Percentiles rank a stretch among this genome's conserved stretches.
phyloP scores from a whole-genome alignment of 2,113 vertebrate species.

The Phodopus roborovskii region DNA sequence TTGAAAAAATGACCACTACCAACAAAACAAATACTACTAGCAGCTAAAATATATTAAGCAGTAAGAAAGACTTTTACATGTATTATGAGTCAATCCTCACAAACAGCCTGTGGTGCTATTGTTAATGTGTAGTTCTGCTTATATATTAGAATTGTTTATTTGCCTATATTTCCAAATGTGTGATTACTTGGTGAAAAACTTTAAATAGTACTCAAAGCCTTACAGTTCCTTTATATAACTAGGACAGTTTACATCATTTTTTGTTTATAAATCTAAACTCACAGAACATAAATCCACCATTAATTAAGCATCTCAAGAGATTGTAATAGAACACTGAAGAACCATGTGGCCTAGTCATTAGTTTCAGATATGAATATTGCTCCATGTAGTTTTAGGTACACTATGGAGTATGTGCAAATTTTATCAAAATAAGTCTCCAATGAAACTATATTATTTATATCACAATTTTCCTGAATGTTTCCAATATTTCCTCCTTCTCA shows the following conservation, averaged over 20 bases:
- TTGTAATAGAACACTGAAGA: not conserved
- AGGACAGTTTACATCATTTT: slow-evolving; percentile 45
- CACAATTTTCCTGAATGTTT: slow-evolving; percentile 38
- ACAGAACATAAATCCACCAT: slow-evolving; percentile 7
- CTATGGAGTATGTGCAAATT: slow-evolving; percentile 35
- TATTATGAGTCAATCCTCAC: not conserved
- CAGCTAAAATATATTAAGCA: slow-evolving; percentile 27
- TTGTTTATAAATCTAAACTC: not conserved
- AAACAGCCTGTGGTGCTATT: not conserved
- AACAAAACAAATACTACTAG: slow-evolving; percentile 19
- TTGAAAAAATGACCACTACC: slow-evolving; percentile 30
- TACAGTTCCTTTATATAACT: slow-evolving; percentile 7
- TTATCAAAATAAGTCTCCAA: not conserved
- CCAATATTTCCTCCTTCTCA: not conserved
- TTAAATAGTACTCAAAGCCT: slow-evolving; percentile 31
- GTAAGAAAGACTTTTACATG: not conserved
- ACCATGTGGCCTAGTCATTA: not conserved
- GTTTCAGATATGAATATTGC: slow-evolving; percentile 28
- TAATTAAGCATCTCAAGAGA: not conserved
- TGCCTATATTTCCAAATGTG: slow-evolving; percentile 1
- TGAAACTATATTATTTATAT: slow-evolving; percentile 26
- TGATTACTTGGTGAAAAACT: not conserved
- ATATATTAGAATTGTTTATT: not conserved
- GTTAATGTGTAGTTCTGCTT: not conserved
- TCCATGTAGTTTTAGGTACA: slow-evolving; percentile 10